Evolutionary conservation across 2,113 vertebrate species (phyloP).

Genomic region (Noturus placidus): DNA sequence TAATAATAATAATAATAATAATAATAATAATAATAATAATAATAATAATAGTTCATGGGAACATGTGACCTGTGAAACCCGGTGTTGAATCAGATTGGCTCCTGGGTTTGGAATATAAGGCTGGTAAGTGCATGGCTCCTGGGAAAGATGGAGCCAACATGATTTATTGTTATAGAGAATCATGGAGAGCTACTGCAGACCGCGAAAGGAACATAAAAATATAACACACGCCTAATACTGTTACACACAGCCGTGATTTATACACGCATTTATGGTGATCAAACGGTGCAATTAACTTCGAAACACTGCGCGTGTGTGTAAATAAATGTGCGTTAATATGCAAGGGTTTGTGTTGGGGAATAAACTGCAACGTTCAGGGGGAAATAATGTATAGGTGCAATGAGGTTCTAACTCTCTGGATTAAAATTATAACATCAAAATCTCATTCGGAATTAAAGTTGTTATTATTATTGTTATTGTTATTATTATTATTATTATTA

Average conservation of each 20-base stretch:
- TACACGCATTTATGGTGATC: slow-evolving; percentile 70
- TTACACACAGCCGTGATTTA: slow-evolving; percentile 71
- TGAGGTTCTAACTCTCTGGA: not conserved
- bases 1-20: slow-evolving; percentile 23
- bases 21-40: slow-evolving; percentile 4
- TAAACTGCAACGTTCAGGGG: not conserved
- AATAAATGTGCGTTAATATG: slow-evolving; percentile 65
- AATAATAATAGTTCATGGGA: slow-evolving; percentile 37
- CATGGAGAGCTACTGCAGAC: slow-evolving; percentile 67
- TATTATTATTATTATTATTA: too few relatives aligned
- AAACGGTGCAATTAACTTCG: slow-evolving; percentile 75
- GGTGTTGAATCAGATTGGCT: slow-evolving; percentile 5
- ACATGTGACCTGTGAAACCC: not conserved
- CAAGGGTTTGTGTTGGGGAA: slow-evolving; percentile 14
- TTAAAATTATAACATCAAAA: not conserved
- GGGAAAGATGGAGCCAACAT: slow-evolving; percentile 64
- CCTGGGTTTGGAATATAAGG: slow-evolving; percentile 54
- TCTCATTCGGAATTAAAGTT: not conserved
- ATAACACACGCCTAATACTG: slow-evolving; percentile 66
- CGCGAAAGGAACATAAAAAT: slow-evolving; percentile 71
- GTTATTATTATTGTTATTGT: too few relatives aligned
- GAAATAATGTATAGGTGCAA: not conserved
- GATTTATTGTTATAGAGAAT: slow-evolving; percentile 73
- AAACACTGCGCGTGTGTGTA: slow-evolving; percentile 59
- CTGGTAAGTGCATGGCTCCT: slow-evolving; percentile 74